These are phyloP conservation scores for Stegastes partitus DNA, from an alignment of 2,113 vertebrate species.

Conservation along the genomic window DNA sequence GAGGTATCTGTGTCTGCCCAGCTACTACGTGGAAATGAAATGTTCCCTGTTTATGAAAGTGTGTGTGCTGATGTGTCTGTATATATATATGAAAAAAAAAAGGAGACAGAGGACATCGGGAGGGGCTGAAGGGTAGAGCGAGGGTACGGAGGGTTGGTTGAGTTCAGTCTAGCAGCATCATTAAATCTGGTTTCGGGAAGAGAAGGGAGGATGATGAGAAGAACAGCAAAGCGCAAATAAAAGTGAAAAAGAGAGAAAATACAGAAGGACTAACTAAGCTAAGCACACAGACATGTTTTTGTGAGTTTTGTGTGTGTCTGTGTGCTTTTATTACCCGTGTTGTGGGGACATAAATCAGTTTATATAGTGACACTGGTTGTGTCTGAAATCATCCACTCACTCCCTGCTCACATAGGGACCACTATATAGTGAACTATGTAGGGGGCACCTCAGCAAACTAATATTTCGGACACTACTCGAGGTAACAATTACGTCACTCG, in stretches of 20 bases:
- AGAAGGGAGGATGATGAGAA: slow-evolving; percentile 11
- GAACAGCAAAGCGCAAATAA: slow-evolving; percentile 23
- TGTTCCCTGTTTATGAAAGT: slow-evolving; percentile 23
- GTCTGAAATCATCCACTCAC: too few relatives aligned
- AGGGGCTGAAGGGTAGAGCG: slow-evolving; percentile 41
- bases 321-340: not conserved
- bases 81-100: too few relatives aligned
- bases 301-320: slow-evolving; percentile 1
- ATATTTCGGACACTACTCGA: too few relatives aligned
- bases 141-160: slow-evolving; percentile 33
- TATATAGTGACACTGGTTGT: slow-evolving; percentile 4
- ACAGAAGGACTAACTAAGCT: not conserved
- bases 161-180: slow-evolving; percentile 39
- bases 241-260: slow-evolving; percentile 20
- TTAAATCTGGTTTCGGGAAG: slow-evolving; percentile 36
- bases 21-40: slow-evolving; percentile 1
- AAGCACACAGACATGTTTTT: not conserved
- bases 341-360: not conserved
- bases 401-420: too few relatives aligned
- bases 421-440: too few relatives aligned
- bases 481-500: too few relatives aligned
- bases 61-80: slow-evolving; percentile 14
- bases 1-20: slow-evolving; percentile 34
- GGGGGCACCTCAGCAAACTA: too few relatives aligned
- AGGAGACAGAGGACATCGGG: slow-evolving; percentile 30